phyloP scores from a whole-genome alignment of 2,888 invertebrate genomes.

The Athripsodes cinereus region DNA sequence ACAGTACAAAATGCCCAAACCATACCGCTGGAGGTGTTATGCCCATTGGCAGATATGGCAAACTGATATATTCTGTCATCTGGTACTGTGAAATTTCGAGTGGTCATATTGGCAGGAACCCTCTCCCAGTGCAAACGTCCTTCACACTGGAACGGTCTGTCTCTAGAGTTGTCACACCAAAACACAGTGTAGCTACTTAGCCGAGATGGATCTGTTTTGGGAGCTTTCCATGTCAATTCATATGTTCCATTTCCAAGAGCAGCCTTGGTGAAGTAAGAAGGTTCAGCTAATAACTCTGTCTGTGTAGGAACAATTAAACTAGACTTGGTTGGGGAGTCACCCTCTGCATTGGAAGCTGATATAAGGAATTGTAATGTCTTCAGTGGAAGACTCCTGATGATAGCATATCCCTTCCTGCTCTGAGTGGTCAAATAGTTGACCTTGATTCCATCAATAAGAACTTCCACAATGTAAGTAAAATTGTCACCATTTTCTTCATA shows the following conservation, averaged over 20 bases:
- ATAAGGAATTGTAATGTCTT: conserved; percentile 49
- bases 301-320: conserved; percentile 56
- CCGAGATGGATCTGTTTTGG: conserved; percentile 37
- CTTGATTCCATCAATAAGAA: conserved; percentile 45
- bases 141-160: conserved; percentile 54
- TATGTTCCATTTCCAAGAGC: conserved; percentile 66
- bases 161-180: conserved; percentile 62
- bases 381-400: conserved; percentile 47
- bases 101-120: conserved; percentile 37
- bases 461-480: conserved; percentile 62
- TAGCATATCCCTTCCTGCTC: conserved; percentile 46
- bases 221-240: conserved; percentile 68
- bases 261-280: conserved; percentile 64
- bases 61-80: conserved; percentile 61
- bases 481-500: conserved; percentile 67
- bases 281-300: conserved; percentile 41
- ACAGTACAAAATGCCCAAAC: conserved; percentile 67
- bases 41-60: conserved; percentile 74
- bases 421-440: conserved; percentile 19
- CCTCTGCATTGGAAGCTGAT: conserved; percentile 55
- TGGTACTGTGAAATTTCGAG: conserved; percentile 56
- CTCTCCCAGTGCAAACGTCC: conserved; percentile 46
- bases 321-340: conserved; percentile 52
- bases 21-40: conserved; percentile 71
- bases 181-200: conserved; percentile 72